These are phyloP conservation scores for Pegea sp. DNA, from an alignment of 23 tunicate genomes.

Conservation along the genomic window DNA sequence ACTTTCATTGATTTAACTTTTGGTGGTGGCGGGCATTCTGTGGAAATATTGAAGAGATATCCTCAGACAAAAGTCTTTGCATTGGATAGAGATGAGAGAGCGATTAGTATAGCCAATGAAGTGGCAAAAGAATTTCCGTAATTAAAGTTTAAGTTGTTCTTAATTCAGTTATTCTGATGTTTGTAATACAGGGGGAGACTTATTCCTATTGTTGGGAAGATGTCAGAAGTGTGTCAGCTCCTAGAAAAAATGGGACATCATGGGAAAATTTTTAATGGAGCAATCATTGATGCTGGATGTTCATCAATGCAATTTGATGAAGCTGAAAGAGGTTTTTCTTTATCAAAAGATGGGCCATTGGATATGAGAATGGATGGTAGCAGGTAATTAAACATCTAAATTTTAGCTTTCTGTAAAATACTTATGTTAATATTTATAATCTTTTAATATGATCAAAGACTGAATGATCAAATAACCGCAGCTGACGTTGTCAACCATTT, in stretches of 20 bases:
- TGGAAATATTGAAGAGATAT: slow-evolving; percentile 19
- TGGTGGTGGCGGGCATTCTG: slow-evolving; percentile 84
- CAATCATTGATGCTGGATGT: slow-evolving; percentile 57
- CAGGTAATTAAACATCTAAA: no score
- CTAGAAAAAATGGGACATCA: slow-evolving; percentile 3
- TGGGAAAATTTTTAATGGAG: slow-evolving; percentile 9
- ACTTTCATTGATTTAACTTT: slow-evolving; percentile 91
- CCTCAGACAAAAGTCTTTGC: slow-evolving; percentile 32
- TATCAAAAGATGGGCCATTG: slow-evolving; percentile 61
- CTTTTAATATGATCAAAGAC: slow-evolving; percentile 3
- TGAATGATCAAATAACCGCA: slow-evolving; percentile 22
- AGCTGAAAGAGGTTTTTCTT: slow-evolving; percentile 41
- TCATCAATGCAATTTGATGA: slow-evolving; percentile 87
- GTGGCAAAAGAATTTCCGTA: slow-evolving; percentile 30
- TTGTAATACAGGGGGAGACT: slow-evolving; percentile 43
- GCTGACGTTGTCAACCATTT: slow-evolving; percentile 72
- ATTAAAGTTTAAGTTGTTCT: not conserved
- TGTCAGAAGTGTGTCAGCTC: slow-evolving; percentile 34
- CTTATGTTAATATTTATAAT: not conserved
- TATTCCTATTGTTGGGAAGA: slow-evolving; percentile 46
- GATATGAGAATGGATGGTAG: slow-evolving; percentile 94
- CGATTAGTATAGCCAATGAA: slow-evolving; percentile 30
- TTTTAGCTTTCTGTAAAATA: slow-evolving; percentile 1
- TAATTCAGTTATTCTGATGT: no score
- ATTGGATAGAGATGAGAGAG: slow-evolving; percentile 44